phyloP scores from a whole-genome alignment of 2,113 vertebrate genomes.

The Atlantisia rogersi region DNA sequence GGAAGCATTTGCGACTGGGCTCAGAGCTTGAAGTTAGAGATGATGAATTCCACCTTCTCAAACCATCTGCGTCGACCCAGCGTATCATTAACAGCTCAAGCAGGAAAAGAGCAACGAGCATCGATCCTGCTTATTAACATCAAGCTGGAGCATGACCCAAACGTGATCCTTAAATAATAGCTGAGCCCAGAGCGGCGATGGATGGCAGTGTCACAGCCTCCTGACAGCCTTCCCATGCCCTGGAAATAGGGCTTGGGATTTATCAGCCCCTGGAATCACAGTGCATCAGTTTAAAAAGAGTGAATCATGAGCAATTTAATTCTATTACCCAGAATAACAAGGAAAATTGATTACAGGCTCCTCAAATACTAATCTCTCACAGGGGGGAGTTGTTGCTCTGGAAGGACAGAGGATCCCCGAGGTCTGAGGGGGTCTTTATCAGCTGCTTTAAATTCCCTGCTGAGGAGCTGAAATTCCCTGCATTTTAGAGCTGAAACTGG shows the following conservation, averaged over 20 bases:
- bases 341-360: slow-evolving; percentile 11
- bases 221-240: not conserved
- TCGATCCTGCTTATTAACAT: not conserved
- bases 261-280: slow-evolving; percentile 12
- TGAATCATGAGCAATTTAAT: slow-evolving; percentile 45
- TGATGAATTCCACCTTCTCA: not conserved
- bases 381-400: not conserved
- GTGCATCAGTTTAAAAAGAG: not conserved
- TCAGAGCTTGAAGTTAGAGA: not conserved
- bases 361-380: not conserved
- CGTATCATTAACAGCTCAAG: not conserved
- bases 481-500: not conserved
- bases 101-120: not conserved
- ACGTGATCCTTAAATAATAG: not conserved
- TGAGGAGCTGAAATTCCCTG: not conserved
- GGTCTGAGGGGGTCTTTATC: not conserved
- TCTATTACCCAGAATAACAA: not conserved
- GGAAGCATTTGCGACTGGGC: not conserved
- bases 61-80: not conserved
- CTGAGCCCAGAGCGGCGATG: not conserved
- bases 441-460: not conserved
- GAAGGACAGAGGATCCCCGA: not conserved
- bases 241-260: not conserved
- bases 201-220: not conserved
- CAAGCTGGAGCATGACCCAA: not conserved